Percentiles rank a stretch among this genome's conserved stretches.
Evolutionary conservation across 1,140 invertebrate genomes (phyloP).

Genomic region (Lysiphlebus fabarum): DNA sequence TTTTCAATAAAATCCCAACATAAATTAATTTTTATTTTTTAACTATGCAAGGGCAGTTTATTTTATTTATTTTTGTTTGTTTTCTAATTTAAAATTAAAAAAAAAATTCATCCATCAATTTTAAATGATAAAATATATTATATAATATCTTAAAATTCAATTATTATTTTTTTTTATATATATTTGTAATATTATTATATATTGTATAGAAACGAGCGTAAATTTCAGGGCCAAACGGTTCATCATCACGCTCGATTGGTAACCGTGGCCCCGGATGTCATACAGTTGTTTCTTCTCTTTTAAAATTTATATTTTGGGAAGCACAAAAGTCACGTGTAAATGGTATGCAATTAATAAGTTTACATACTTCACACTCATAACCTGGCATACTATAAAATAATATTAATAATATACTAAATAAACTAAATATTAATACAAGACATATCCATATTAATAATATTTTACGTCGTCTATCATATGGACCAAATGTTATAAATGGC

Average conservation of each 20-base stretch:
- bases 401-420: conserved; percentile 76
- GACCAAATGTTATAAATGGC: conserved; percentile 84
- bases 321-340: conserved; percentile 88
- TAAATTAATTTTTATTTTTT: no score
- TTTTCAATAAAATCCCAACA: no score
- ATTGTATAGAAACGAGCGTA: conserved; percentile 35
- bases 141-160: no score
- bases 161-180: no score
- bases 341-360: conserved; percentile 90
- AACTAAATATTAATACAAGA: conserved; percentile 66
- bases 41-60: no score
- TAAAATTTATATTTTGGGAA: conserved; percentile 87
- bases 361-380: conserved; percentile 84
- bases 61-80: no score
- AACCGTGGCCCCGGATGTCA: conserved; percentile 56
- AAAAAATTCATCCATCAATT: no score
- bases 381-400: conserved; percentile 87
- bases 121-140: no score
- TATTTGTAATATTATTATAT: conserved; percentile 1
- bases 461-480: conserved; percentile 77
- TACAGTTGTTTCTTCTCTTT: conserved; percentile 52
- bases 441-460: conserved; percentile 78
- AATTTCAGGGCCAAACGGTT: conserved; percentile 47
- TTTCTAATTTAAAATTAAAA: no score
- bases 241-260: conserved; percentile 51